Evolutionary conservation across 2,888 invertebrate species (phyloP), one percentile per base, ranked within the genome.

Genomic region (Dilophus febrilis): DNA sequence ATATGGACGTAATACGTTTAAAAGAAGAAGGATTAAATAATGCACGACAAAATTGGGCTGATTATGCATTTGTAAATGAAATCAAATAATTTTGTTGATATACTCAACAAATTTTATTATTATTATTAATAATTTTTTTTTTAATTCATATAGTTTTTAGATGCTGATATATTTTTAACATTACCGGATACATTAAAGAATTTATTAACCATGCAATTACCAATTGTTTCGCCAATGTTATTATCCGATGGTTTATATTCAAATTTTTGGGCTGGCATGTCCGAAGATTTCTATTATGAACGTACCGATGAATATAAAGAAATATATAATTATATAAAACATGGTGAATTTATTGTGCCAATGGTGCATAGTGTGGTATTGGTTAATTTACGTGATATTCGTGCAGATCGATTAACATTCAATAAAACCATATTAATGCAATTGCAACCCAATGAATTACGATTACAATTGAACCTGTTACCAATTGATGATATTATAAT

Each of bases 201-300:
- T 36, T 61, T 91, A 17, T 70, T 85, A 0, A 53, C 55, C 0
- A 74, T 78, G 48, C 65, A 72, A 29, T 51, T 72, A 12, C 67
- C 73, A 3, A 66, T 91, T 10, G 73, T 79, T 3, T 80, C 90
- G 1, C 94, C 95, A 1, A 77, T 94, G 78, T 64, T 95, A 26
- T 67, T 75, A 40, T 85, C 91, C 0, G 83, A 87, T 43, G 83
- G 85, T 12, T 60, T 84, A 29, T 95, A 94, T 59, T 88, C 90
- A 14, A 97, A 97, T 60, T 97, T 88, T 61, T 97, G 95, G 95
- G 60, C 84, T 50, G 94, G 83, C 4, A 91, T 95, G 85, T 76
- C 82, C 0, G 67, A 74, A 1, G 71, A 81, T 44, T 90, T 81
- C 55, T 84, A 92, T 56, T 88, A 88, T 54, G 61, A 71, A 47